Conservation (phyloP, 2,888 invertebrate species). For the Thereva nobilitata region DNA sequence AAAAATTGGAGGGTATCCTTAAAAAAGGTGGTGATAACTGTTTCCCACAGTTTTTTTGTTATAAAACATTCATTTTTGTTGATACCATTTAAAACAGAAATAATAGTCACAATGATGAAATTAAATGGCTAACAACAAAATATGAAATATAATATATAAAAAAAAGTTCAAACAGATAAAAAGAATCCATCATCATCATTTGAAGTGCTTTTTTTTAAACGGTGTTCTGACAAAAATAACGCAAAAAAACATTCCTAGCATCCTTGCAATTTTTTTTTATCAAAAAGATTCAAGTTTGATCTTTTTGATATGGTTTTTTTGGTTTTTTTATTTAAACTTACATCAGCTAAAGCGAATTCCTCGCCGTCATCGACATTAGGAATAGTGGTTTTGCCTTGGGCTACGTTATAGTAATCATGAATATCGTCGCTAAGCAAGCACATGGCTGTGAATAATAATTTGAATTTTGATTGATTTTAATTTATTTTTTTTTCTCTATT, state of each 20-base stretch:
- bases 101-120: no score
- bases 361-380: conserved; percentile 95
- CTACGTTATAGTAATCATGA: conserved; percentile 90
- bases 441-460: conserved; percentile 63
- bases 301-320: conserved; percentile 25
- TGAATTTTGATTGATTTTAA: neutral
- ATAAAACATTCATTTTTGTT: neutral
- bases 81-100: no score
- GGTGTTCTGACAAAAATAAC: no score
- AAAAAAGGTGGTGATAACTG: conserved; percentile 17
- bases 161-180: no score
- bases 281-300: conserved; percentile 18
- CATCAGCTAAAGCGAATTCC: conserved; percentile 86
- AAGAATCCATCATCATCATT: no score
- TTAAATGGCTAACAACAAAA: no score
- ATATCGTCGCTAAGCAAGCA: conserved; percentile 85
- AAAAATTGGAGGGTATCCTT: neutral
- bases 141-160: no score
- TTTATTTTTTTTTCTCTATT: no score
- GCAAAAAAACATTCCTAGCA: neutral
- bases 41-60: conserved; percentile 38
- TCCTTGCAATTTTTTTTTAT: neutral
- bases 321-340: conserved; percentile 64
- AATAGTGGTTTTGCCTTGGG: conserved; percentile 96
- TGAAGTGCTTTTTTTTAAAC: no score